A percentile compares a stretch with the other conserved stretches of the same genome.
These are phyloP conservation scores for Saguinus imperator DNA, from an alignment of 2,113 vertebrate genomes.

Conservation along the genomic window DNA sequence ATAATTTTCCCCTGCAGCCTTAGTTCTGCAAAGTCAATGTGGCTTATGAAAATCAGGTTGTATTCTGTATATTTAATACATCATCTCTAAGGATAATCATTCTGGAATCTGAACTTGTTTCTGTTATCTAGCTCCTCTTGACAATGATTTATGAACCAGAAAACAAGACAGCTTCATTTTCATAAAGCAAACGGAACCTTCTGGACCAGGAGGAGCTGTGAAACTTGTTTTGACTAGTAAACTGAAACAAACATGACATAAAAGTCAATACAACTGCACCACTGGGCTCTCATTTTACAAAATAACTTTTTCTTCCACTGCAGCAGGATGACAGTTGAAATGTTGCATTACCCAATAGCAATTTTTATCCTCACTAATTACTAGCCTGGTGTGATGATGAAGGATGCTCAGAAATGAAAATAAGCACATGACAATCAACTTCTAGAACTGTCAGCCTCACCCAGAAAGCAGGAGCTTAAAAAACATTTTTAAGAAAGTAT, in stretches of 20 bases:
- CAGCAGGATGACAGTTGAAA: conserved; percentile 82
- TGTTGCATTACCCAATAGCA: conserved; percentile 77
- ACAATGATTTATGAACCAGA: conserved; percentile 91
- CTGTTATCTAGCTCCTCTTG: conserved; percentile 83
- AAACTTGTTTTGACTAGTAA: conserved; percentile 89
- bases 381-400: conserved; percentile 71
- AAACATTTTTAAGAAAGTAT: neutral
- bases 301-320: conserved; percentile 76
- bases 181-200: conserved; percentile 86
- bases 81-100: conserved; percentile 88
- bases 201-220: conserved; percentile 85
- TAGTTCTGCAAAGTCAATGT: conserved; percentile 85
- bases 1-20: conserved; percentile 72
- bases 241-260: conserved; percentile 89
- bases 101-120: conserved; percentile 87
- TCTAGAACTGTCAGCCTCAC: conserved; percentile 53
- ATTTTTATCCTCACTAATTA: conserved; percentile 83
- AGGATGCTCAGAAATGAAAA: conserved; percentile 76
- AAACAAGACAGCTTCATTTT: conserved; percentile 91
- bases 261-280: conserved; percentile 88
- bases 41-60: conserved; percentile 85
- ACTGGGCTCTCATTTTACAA: conserved; percentile 82
- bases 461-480: neutral
- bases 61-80: conserved; percentile 87
- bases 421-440: conserved; percentile 76